phyloP scores from a whole-genome alignment of 2,888 invertebrate species.

The Leptopilina myrica region DNA sequence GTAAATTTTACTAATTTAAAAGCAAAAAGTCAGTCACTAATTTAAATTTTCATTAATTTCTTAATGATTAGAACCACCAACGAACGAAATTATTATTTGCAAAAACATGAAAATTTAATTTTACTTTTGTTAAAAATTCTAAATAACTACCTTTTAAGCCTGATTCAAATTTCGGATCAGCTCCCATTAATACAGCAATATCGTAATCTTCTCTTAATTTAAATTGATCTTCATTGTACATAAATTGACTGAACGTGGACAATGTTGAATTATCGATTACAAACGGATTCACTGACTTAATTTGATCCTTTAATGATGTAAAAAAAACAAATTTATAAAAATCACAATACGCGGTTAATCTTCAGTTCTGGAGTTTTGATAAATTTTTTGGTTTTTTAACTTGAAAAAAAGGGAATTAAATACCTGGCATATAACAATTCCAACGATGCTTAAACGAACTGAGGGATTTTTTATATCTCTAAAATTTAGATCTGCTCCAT shows the following conservation, averaged over 20 bases:
- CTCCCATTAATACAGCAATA: background rate
- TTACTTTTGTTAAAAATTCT: no score
- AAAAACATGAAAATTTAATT: background rate
- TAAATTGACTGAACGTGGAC: background rate
- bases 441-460: background rate
- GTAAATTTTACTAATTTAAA: no score
- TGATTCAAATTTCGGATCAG: background rate
- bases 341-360: no score
- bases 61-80: no score
- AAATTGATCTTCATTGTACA: background rate
- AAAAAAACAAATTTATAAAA: background rate
- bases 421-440: background rate
- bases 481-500: background rate
- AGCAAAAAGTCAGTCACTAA: no score
- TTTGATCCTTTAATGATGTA: background rate
- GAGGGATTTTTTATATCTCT: background rate
- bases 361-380: no score
- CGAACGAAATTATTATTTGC: background rate
- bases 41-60: no score
- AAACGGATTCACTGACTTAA: background rate
- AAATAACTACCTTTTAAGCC: background rate
- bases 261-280: background rate
- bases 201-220: background rate
- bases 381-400: no score
- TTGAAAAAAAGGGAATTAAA: background rate